A percentile compares a stretch with the other conserved stretches of the same genome.
phyloP scores from a whole-genome alignment of 2,797 vertebrate genomes.

The Hippoglossus hippoglossus region DNA sequence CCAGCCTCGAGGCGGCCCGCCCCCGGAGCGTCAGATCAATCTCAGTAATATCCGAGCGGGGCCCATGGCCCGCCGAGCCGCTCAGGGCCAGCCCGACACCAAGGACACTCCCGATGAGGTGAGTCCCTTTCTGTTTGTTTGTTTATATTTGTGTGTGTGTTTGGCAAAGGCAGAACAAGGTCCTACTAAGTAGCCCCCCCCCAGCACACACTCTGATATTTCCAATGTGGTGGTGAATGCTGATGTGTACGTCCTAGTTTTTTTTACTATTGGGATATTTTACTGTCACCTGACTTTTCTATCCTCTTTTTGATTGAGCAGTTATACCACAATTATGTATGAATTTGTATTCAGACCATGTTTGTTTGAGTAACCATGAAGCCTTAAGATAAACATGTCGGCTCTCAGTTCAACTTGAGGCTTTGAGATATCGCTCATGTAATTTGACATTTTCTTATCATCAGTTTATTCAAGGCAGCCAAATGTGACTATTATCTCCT shows the following conservation, averaged over 20 bases:
- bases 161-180: constrained; percentile 33
- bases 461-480: no score
- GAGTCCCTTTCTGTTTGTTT: constrained; percentile 46
- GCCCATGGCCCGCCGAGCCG: constrained; percentile 90
- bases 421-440: constrained; percentile 7
- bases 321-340: not conserved
- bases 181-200: constrained; percentile 13
- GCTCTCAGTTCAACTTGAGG: not conserved
- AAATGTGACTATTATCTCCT: no score
- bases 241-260: not conserved
- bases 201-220: not conserved
- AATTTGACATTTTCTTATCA: constrained; percentile 10
- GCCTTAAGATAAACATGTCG: constrained; percentile 5
- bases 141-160: constrained; percentile 23
- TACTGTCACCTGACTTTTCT: not conserved
- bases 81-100: constrained; percentile 89
- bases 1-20: constrained; percentile 94
- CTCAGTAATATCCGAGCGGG: constrained; percentile 96
- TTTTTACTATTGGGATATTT: not conserved
- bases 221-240: constrained; percentile 1
- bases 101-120: constrained; percentile 96
- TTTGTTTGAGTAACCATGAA: constrained; percentile 1
- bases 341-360: not conserved
- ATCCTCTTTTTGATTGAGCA: not conserved
- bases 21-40: constrained; percentile 97